These are phyloP conservation scores for Phymatocera aterrima DNA, from an alignment of 2,888 invertebrate species.

Conservation along the genomic window DNA sequence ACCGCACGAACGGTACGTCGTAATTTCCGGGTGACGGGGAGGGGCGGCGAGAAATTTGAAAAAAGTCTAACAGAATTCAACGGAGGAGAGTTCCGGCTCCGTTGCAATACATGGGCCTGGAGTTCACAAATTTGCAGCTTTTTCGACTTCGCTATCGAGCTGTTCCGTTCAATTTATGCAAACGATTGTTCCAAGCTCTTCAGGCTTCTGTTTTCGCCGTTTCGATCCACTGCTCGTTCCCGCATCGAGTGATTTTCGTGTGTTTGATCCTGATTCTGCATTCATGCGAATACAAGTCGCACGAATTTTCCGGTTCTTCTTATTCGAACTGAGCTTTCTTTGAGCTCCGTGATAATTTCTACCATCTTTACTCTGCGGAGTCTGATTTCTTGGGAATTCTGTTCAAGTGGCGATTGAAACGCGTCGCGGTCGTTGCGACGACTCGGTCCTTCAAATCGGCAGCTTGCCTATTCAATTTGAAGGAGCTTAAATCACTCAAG, in stretches of 20 bases:
- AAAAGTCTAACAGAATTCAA: background rate
- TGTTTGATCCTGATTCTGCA: no score
- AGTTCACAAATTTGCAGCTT: no score
- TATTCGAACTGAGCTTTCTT: background rate
- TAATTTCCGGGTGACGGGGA: no score
- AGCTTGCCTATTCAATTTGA: slow-evolving; percentile 11
- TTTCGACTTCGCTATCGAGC: no score
- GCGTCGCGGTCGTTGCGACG: background rate
- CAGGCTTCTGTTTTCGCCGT: no score
- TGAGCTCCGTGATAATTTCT: slow-evolving; percentile 48
- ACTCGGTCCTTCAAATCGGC: slow-evolving; percentile 15
- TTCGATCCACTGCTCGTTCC: background rate
- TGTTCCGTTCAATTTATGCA: background rate
- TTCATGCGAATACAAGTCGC: no score
- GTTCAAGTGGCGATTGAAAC: slow-evolving; percentile 55
- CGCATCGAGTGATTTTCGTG: background rate
- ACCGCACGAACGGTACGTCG: background rate
- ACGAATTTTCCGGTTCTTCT: no score
- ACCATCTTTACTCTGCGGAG: background rate
- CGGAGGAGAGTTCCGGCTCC: no score
- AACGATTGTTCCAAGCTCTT: background rate
- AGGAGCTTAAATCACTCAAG: slow-evolving; percentile 36
- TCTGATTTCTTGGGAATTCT: slow-evolving; percentile 47
- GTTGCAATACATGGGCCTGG: no score
- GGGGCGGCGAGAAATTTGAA: background rate